Evolutionary conservation across 2,888 invertebrate species (phyloP), one percentile per base, ranked within the genome.

Genomic region (Timema cristinae): DNA sequence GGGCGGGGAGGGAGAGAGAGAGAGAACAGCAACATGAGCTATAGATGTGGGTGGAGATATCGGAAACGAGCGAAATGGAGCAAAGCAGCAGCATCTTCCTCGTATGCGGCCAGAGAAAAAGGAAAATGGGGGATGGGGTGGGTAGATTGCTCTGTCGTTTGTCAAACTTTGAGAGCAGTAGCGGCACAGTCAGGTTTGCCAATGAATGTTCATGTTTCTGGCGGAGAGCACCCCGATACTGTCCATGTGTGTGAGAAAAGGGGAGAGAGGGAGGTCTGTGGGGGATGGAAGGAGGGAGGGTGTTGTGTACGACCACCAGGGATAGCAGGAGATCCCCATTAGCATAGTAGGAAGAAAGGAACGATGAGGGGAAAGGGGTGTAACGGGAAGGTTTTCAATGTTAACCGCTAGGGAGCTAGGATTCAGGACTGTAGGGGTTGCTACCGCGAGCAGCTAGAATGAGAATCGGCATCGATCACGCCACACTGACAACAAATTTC

Each of bases 1-100:
- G 72, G 73, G 73, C 73, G 73, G 73, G 70, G 68, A 69, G 32
- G 54, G 47, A 7, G 16, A 49, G 50, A 61, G 50, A 61, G 63
- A 59, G 59, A 32, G 32, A 32, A 32, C 32, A 15, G 63, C 16
- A 32, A 47, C 51, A 63, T 69, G 63, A 69, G 63, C 69, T 50
- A 69, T 69, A 32, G 32, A 32, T 32, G 32, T 32, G 32, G 32
- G 32, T 32, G 32, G 32, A 32, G 32, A 32, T 32, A 32, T 32
- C 32, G 32, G 32, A 32, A 32, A 32, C 32, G 32, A 32, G 32
- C 32, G 32, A 32, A 32, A 32, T 32, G 32, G 32, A 32, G 32
- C 32, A 32, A 32, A 32, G 32, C 32, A 32, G 32, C 32, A 32
- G 32, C 32, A 32, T 32, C 32, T 32, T 32, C 32, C 32, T 32